Conservation (phyloP, 2,113 vertebrate species). For the Solea senegalensis region DNA sequence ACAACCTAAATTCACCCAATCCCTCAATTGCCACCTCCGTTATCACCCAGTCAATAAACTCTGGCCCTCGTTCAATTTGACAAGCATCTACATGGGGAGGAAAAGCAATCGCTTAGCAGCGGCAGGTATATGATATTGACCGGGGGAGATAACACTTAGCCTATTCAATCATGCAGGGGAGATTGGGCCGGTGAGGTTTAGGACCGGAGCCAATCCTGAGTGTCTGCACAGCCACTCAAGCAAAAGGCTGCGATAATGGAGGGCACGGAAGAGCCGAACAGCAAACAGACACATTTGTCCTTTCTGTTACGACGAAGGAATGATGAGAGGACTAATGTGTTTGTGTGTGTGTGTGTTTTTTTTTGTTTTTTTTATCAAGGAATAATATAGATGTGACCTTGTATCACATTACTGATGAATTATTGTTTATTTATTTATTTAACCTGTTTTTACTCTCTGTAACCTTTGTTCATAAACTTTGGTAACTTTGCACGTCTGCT, state of each 20-base stretch:
- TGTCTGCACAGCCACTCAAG: slow-evolving; percentile 54
- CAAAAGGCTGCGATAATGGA: slow-evolving; percentile 66
- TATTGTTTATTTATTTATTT: no score
- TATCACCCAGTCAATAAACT: slow-evolving; percentile 83
- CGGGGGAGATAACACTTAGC: slow-evolving; percentile 72
- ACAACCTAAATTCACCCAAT: slow-evolving; percentile 54
- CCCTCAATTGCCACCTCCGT: slow-evolving; percentile 67
- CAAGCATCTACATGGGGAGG: slow-evolving; percentile 81
- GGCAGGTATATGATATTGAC: slow-evolving; percentile 80
- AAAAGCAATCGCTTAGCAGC: slow-evolving; percentile 77
- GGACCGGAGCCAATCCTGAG: slow-evolving; percentile 62
- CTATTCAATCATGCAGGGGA: slow-evolving; percentile 76
- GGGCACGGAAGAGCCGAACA: slow-evolving; percentile 29
- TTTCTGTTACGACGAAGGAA: slow-evolving; percentile 34
- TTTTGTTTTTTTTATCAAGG: neutral
- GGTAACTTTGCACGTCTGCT: no score
- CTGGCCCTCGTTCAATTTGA: slow-evolving; percentile 80
- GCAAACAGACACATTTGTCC: slow-evolving; percentile 52
- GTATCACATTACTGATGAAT: no score
- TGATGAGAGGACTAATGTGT: slow-evolving; percentile 19
- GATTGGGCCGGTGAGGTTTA: slow-evolving; percentile 73
- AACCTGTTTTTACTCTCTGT: no score
- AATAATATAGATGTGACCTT: neutral
- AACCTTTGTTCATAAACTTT: no score
- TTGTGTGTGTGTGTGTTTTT: neutral